Base-by-base conservation (phyloP, 2,888 invertebrate genomes). In the Eugnorisma glareosa region DNA sequence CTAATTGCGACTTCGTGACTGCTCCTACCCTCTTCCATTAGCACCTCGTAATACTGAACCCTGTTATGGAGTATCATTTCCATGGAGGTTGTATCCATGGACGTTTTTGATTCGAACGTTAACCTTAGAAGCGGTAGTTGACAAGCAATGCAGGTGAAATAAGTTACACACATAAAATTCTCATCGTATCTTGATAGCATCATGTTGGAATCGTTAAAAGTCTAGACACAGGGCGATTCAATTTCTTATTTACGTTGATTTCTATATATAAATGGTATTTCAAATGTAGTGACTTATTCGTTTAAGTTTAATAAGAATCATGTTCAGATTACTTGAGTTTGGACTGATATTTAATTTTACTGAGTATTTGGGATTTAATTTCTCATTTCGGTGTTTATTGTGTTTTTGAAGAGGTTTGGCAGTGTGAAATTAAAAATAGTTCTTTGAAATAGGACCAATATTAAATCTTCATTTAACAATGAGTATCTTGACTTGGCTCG, bases 1-100 rank as follows among this genome's bases (percentile, higher is more conserved):
- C 94, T 95, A 95, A 95, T 95, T 95, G 95, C 93, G 89, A 92
- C 91, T 94, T 90, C 94, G 95, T 95, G 95, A 95, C 95, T 94
- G 91, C 93, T 92, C 91, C 91, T 92, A 90, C 91, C 91, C 91
- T 91, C 91, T 91, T 94, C 95, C 95, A 95, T 95, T 95, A 95
- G 90, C 92, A 91, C 88, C 91, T 86, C 78, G 81, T 85, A 94
- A 92, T 80, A 87, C 71, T 77, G 40, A 76, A 91, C 89, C 63
- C 77, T 72, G 64, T 63, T 77, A 73, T 61, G 35, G 67, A 73
- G 86, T 67, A 43, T 35, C 40, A 43, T 75, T 73, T 51, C 37
- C 2, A 31, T 35, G 13, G 15, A 10, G 48, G 31, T 64, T 11
- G 1, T 31, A 73, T 88, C 75, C 91, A 91, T 90, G 77, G 90